phyloP scores from a whole-genome alignment of 2,888 invertebrate species.

The Ochropleura leucogaster region DNA sequence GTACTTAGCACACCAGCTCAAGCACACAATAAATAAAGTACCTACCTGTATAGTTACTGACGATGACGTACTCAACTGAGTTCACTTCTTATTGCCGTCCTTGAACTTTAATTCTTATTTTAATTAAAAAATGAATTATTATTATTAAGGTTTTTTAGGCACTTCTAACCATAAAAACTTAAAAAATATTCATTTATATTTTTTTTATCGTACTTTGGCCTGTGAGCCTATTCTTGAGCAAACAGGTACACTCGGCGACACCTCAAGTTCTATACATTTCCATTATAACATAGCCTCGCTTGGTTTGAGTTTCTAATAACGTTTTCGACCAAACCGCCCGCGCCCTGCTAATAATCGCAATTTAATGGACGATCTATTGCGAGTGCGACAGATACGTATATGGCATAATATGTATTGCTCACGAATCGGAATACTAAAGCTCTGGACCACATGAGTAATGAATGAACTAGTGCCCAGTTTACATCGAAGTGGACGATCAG shows the following conservation, averaged over 20 bases:
- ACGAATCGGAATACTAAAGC: not conserved
- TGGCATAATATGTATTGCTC: not conserved
- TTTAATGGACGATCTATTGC: not conserved
- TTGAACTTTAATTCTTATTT: conserved; percentile 1
- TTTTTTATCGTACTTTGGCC: not conserved
- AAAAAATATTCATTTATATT: not conserved
- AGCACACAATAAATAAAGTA: no score
- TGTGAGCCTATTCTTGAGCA: not conserved
- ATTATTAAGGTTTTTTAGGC: no score
- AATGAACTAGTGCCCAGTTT: conserved; percentile 24
- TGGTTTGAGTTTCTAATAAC: not conserved
- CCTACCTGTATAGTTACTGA: no score
- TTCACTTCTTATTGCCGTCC: conserved; percentile 6
- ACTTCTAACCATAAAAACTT: not conserved
- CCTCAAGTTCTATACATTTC: no score
- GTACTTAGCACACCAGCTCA: not conserved
- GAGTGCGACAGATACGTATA: not conserved
- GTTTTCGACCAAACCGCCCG: no score
- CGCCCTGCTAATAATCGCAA: not conserved
- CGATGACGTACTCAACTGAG: not conserved
- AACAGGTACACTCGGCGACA: not conserved
- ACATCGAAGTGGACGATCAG: conserved; percentile 29
- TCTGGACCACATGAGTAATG: conserved; percentile 1
- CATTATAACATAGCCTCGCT: no score
- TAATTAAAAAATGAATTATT: not conserved